Evolutionary conservation across 2,888 invertebrate species (phyloP).

Genomic region (Meteorus cinctellus): DNA sequence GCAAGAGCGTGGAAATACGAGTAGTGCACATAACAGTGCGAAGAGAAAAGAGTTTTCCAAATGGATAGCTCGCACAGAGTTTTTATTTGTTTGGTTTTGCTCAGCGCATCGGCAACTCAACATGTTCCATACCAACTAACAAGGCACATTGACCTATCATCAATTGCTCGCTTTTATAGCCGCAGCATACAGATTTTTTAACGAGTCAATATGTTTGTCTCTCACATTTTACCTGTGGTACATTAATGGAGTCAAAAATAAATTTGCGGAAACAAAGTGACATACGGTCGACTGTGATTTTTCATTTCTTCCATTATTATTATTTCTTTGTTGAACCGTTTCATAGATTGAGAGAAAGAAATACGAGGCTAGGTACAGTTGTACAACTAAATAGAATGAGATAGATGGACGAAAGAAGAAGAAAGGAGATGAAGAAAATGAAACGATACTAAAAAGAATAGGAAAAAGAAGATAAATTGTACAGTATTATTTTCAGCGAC

Average conservation of each 20-base stretch:
- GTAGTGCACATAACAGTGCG: constrained; percentile 8
- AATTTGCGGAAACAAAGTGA: constrained; percentile 5
- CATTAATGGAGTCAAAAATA: neutral
- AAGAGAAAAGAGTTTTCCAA: constrained; percentile 35
- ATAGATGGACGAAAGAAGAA: neutral
- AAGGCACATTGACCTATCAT: constrained; percentile 36
- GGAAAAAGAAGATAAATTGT: constrained; percentile 14
- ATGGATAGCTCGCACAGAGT: constrained; percentile 29
- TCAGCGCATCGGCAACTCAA: constrained; percentile 18
- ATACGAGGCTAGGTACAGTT: neutral
- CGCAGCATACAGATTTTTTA: constrained; percentile 30
- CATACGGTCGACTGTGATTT: constrained; percentile 3
- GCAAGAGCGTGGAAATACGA: constrained; percentile 28
- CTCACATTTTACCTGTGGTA: constrained; percentile 27
- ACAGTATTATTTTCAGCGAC: constrained; percentile 21
- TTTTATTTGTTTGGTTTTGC: constrained; percentile 29
- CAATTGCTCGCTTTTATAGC: constrained; percentile 28
- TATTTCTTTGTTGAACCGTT: neutral
- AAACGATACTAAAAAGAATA: neutral
- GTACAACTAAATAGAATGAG: neutral
- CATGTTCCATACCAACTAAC: constrained; percentile 37
- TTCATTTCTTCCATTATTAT: neutral
- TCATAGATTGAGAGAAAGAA: too few relatives aligned
- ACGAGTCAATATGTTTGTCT: constrained; percentile 35
- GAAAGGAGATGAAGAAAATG: neutral